Percentiles rank a stretch among this genome's conserved stretches.
These are phyloP conservation scores for Dascillus cervinus DNA, from an alignment of 2,888 invertebrate species.

Conservation along the genomic window DNA sequence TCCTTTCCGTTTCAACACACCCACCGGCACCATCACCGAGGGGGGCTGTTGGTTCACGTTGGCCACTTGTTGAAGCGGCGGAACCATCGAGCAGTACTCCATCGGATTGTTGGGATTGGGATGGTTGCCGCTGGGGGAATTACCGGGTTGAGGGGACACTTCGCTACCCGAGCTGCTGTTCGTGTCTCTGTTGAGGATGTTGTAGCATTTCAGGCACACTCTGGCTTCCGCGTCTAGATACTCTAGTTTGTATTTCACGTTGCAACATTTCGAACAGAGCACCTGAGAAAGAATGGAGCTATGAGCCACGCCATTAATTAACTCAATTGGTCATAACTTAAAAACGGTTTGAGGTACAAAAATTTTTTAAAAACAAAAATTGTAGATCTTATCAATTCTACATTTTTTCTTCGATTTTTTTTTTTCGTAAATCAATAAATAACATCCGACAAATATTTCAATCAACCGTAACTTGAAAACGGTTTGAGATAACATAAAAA, in stretches of 20 bases:
- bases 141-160: slow-evolving; percentile 24
- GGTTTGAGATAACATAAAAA: too few relatives aligned
- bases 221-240: slow-evolving; percentile 71
- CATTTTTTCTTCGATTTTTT: too few relatives aligned
- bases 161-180: slow-evolving; percentile 28
- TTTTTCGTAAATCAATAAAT: too few relatives aligned
- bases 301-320: too few relatives aligned
- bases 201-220: slow-evolving; percentile 67
- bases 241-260: slow-evolving; percentile 59
- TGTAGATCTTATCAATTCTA: too few relatives aligned
- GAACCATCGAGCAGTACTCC: slow-evolving; percentile 79
- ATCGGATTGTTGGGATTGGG: slow-evolving; percentile 82
- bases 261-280: slow-evolving; percentile 71
- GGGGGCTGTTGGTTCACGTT: slow-evolving; percentile 49
- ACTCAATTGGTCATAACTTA: too few relatives aligned
- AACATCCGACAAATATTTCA: too few relatives aligned
- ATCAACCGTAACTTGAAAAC: too few relatives aligned
- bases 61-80: slow-evolving; percentile 66
- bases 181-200: slow-evolving; percentile 40
- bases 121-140: slow-evolving; percentile 40
- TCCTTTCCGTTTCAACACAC: slow-evolving; percentile 67
- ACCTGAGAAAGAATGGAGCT: slow-evolving; percentile 50
- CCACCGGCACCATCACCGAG: slow-evolving; percentile 78
- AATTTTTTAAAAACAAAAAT: too few relatives aligned
- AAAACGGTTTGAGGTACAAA: too few relatives aligned